Conservation (phyloP, 2,113 vertebrate species). For the Oncorhynchus nerka region DNA sequence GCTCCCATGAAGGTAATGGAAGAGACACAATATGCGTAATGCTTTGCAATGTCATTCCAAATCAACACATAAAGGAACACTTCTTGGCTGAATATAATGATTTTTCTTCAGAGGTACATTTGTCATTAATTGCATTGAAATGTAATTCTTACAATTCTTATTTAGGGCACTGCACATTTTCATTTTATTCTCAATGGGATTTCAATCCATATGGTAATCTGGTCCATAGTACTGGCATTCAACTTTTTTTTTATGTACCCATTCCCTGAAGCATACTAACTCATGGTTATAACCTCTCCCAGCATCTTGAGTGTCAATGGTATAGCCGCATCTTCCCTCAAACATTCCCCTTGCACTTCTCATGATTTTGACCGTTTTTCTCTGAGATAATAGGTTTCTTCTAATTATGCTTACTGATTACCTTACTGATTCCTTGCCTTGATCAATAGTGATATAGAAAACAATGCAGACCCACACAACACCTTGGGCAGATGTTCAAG, state of each 20-base stretch:
- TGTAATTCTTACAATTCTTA: background rate
- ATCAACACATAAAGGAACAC: constrained; percentile 65
- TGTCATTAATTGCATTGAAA: background rate
- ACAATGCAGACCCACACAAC: background rate
- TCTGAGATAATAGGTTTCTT: constrained; percentile 47
- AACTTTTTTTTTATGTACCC: too few relatives aligned
- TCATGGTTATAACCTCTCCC: background rate
- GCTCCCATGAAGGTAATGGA: constrained; percentile 66
- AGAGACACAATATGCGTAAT: constrained; percentile 64
- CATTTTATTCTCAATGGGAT: too few relatives aligned
- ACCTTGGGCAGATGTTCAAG: constrained; percentile 25
- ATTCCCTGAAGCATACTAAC: too few relatives aligned
- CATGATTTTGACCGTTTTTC: constrained; percentile 35
- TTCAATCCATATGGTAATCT: too few relatives aligned
- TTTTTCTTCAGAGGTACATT: constrained; percentile 45
- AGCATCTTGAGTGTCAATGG: constrained; percentile 19
- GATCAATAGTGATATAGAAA: constrained; percentile 6
- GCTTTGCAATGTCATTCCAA: constrained; percentile 72
- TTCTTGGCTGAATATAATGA: constrained; percentile 46
- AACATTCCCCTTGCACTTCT: constrained; percentile 13
- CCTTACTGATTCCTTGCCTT: constrained; percentile 26
- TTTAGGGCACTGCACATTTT: too few relatives aligned
- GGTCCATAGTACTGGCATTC: too few relatives aligned
- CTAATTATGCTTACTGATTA: constrained; percentile 31
- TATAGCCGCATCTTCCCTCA: background rate